phyloP scores from a whole-genome alignment of 2,888 invertebrate species.

The Prosopocoilus inquinatus region DNA sequence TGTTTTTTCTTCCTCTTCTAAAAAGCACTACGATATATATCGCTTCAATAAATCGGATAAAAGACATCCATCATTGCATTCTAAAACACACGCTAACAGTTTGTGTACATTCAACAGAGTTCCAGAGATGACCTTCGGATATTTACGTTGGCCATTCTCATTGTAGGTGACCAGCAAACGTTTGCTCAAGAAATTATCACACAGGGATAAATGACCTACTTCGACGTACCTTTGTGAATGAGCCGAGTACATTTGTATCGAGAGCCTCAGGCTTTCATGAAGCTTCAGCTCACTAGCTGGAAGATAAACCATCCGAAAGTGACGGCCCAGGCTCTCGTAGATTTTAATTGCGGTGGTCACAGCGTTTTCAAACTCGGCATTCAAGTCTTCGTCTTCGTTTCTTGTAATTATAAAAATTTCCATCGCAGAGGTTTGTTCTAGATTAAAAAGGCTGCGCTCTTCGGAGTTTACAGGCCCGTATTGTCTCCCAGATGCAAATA shows the following conservation, averaged over 20 bases:
- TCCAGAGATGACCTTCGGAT: conserved; percentile 69
- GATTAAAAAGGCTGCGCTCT: conserved; percentile 58
- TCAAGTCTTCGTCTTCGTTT: conserved; percentile 51
- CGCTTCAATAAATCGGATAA: conserved; percentile 25
- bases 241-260: conserved; percentile 74
- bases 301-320: conserved; percentile 63
- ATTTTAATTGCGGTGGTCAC: conserved; percentile 54
- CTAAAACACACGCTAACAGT: conserved; percentile 70
- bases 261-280: conserved; percentile 67
- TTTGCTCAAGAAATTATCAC: conserved; percentile 74
- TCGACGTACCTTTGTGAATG: conserved; percentile 63
- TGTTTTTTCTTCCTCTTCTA: too few species aligned
- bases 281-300: conserved; percentile 61
- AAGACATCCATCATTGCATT: conserved; percentile 52
- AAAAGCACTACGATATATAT: conserved; percentile 10
- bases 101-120: conserved; percentile 72
- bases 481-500: conserved; percentile 68
- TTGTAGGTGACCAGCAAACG: conserved; percentile 69
- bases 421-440: conserved; percentile 67
- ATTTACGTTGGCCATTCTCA: conserved; percentile 58
- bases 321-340: conserved; percentile 66
- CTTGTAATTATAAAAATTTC: conserved; percentile 64
- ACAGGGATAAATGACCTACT: conserved; percentile 71
- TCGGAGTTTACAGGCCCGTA: conserved; percentile 56
- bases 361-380: conserved; percentile 58